phyloP scores from a whole-genome alignment of 2,888 invertebrate genomes.

The Pardosa pseudoannulata region DNA sequence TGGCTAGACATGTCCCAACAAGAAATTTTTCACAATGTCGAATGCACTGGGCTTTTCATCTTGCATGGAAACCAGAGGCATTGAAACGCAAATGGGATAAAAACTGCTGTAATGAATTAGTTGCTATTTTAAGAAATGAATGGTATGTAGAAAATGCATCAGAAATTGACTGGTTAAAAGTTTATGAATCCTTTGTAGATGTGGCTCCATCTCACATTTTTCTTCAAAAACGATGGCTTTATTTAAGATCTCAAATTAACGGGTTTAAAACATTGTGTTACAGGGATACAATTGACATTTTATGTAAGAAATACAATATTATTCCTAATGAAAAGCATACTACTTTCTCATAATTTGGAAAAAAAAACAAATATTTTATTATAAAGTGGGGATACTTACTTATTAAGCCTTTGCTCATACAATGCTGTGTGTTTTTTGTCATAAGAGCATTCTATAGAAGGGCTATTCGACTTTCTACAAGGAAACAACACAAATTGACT shows the following conservation, averaged over 20 bases:
- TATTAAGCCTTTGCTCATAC: too few relatives aligned
- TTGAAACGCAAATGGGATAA: not conserved
- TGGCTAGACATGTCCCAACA: not conserved
- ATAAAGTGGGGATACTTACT: too few relatives aligned
- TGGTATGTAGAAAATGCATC: not conserved
- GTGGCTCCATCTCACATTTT: not conserved
- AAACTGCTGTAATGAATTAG: not conserved
- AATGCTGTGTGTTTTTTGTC: too few relatives aligned
- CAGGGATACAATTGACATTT: not conserved
- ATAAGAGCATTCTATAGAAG: too few relatives aligned
- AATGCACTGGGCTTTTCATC: not conserved
- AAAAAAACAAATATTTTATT: too few relatives aligned
- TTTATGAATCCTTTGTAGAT: not conserved
- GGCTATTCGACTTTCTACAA: too few relatives aligned
- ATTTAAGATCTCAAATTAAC: not conserved
- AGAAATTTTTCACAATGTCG: conserved; percentile 8
- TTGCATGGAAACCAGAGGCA: not conserved
- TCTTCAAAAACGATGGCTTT: not conserved
- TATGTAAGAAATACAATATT: not conserved
- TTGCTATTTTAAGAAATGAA: not conserved
- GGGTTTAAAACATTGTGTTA: not conserved
- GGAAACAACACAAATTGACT: too few relatives aligned
- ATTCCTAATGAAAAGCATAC: too few relatives aligned
- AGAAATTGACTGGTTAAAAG: not conserved
- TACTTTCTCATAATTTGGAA: too few relatives aligned